Evolutionary conservation across 2,113 vertebrate genomes (phyloP).

Genomic region (Alexandromys fortis): DNA sequence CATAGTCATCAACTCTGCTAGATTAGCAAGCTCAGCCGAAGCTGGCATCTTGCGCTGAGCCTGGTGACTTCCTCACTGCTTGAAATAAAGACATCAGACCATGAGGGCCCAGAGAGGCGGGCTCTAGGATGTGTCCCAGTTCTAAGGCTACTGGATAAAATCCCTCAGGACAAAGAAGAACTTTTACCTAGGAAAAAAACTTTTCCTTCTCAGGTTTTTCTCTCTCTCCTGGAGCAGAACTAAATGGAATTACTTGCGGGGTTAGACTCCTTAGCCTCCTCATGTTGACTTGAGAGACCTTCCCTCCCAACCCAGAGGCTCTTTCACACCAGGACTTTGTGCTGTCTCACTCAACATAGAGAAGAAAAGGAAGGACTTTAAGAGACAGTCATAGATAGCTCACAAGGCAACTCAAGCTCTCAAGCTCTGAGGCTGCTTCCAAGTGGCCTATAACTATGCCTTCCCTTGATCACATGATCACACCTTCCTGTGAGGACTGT

Average conservation of each 20-base stretch:
- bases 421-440: too few relatives aligned
- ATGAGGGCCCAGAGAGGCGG: not conserved
- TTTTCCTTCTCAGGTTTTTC: not conserved
- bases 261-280: not conserved
- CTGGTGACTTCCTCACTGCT: not conserved
- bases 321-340: not conserved
- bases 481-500: not conserved
- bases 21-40: constrained; percentile 26
- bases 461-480: not conserved
- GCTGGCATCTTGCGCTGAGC: not conserved
- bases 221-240: not conserved
- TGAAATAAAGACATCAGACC: not conserved
- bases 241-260: not conserved
- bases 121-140: not conserved
- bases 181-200: not conserved
- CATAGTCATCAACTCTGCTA: not conserved
- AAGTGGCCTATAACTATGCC: fast-evolving
- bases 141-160: not conserved
- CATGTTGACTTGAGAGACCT: not conserved
- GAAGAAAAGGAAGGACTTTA: not conserved
- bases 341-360: not conserved
- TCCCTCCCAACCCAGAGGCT: not conserved
- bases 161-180: not conserved
- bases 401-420: not conserved
- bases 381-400: not conserved